A percentile compares a stretch with the other conserved stretches of the same genome.
Evolutionary conservation across 2,888 invertebrate genomes (phyloP).

Genomic region (Acrobasis repandana): DNA sequence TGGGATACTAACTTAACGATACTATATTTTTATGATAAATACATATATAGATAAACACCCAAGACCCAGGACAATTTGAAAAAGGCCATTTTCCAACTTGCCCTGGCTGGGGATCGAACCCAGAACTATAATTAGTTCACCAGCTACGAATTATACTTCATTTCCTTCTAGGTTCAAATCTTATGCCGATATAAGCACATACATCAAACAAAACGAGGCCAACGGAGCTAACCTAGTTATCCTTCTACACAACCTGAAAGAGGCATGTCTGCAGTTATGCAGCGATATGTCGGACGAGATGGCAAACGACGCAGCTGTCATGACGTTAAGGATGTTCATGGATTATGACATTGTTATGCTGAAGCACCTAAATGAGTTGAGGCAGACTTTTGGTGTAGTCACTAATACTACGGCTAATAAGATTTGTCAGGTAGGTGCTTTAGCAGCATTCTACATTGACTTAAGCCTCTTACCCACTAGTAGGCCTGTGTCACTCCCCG

Average conservation of each 20-base stretch:
- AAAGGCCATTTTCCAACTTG: too few relatives aligned
- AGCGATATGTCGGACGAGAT: conserved; percentile 83
- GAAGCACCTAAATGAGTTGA: conserved; percentile 81
- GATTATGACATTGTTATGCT: conserved; percentile 83
- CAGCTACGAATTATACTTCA: conserved; percentile 5
- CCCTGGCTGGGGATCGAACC: too few relatives aligned
- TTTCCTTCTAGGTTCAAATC: conserved; percentile 65
- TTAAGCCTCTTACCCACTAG: too few relatives aligned
- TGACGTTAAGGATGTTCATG: conserved; percentile 84
- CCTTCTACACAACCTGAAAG: conserved; percentile 54
- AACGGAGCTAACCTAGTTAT: conserved; percentile 58
- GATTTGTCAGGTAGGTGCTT: conserved; percentile 78
- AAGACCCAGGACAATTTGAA: too few relatives aligned
- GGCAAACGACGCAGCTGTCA: conserved; percentile 85
- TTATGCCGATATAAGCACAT: conserved; percentile 74
- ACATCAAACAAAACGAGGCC: conserved; percentile 63
- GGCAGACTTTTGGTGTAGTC: conserved; percentile 84
- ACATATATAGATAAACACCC: too few relatives aligned
- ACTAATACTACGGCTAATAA: conserved; percentile 77
- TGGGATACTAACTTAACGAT: too few relatives aligned
- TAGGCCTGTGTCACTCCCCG: too few relatives aligned
- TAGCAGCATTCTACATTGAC: too few relatives aligned
- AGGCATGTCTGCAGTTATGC: conserved; percentile 64
- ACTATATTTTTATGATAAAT: too few relatives aligned
- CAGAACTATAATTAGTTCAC: too few relatives aligned